phyloP scores from a whole-genome alignment of 1,140 invertebrate species.

The Listronotus bonariensis region DNA sequence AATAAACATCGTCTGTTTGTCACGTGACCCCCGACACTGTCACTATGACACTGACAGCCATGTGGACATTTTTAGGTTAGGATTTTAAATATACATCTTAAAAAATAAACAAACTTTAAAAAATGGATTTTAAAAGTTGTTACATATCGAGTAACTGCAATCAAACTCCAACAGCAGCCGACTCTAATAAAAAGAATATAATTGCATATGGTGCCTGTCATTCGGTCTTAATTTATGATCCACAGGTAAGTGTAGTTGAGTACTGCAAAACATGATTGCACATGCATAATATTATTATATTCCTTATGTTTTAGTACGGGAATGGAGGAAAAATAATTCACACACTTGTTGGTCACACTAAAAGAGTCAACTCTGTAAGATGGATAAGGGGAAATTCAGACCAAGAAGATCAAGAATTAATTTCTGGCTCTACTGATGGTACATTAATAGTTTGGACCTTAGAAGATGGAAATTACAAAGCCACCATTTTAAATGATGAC shows the following conservation, averaged over 20 bases:
- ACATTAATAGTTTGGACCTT: conserved; percentile 75
- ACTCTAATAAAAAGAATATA: conserved; percentile 77
- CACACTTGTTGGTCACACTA: conserved; percentile 66
- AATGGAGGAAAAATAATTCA: conserved; percentile 61
- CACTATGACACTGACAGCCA: no score
- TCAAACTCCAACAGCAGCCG: conserved; percentile 71
- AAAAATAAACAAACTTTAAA: background rate
- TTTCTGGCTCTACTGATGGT: conserved; percentile 77
- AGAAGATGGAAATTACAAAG: conserved; percentile 52
- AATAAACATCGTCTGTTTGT: no score
- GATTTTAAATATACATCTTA: no score
- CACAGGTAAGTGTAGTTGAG: conserved; percentile 55
- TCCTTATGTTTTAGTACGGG: conserved; percentile 43
- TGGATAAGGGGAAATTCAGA: conserved; percentile 65
- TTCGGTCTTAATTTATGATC: conserved; percentile 73
- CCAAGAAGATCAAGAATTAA: conserved; percentile 61
- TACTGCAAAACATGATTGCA: background rate
- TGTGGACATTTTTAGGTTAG: no score
- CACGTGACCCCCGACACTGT: no score
- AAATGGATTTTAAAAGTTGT: conserved; percentile 33
- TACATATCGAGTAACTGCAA: conserved; percentile 65
- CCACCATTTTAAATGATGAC: conserved; percentile 60
- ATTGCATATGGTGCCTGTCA: conserved; percentile 77
- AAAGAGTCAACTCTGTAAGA: conserved; percentile 73
- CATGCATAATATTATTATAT: background rate